Conservation (phyloP, 2,797 vertebrate genomes). For the Rhinichthys osculus region DNA sequence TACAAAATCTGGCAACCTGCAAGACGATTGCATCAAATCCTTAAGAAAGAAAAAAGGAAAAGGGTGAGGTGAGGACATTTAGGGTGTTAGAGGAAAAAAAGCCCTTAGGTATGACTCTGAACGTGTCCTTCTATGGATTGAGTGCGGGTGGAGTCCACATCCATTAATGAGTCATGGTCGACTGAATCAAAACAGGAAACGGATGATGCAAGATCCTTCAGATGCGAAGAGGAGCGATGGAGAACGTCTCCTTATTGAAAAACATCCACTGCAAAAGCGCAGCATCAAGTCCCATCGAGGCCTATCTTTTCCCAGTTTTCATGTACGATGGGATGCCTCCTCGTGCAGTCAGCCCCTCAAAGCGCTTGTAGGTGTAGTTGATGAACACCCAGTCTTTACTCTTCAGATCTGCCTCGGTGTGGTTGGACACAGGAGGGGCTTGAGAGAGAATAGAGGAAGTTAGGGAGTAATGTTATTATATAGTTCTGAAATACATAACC, state of each 20-base stretch:
- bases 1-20: constrained; percentile 13
- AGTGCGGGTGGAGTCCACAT: constrained; percentile 12
- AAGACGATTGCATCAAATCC: neutral
- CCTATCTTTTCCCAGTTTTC: constrained; percentile 82
- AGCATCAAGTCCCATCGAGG: neutral
- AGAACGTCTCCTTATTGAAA: constrained; percentile 21
- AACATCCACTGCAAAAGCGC: neutral
- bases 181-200: constrained; percentile 30
- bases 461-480: neutral
- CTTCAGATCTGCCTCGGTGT: constrained; percentile 87
- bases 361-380: constrained; percentile 92
- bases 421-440: constrained; percentile 71
- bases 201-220: constrained; percentile 19
- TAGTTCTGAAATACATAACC: neutral
- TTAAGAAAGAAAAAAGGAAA: constrained; percentile 14
- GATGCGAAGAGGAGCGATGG: constrained; percentile 18
- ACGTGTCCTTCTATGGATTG: neutral
- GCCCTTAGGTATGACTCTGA: constrained; percentile 29
- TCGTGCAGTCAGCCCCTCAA: constrained; percentile 87
- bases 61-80: constrained; percentile 9
- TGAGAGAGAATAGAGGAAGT: neutral
- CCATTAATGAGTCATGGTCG: constrained; percentile 39
- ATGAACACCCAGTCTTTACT: constrained; percentile 93
- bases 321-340: constrained; percentile 91
- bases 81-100: constrained; percentile 34